Conservation (phyloP, 2,113 vertebrate species). For the Tragelaphus scriptus region DNA sequence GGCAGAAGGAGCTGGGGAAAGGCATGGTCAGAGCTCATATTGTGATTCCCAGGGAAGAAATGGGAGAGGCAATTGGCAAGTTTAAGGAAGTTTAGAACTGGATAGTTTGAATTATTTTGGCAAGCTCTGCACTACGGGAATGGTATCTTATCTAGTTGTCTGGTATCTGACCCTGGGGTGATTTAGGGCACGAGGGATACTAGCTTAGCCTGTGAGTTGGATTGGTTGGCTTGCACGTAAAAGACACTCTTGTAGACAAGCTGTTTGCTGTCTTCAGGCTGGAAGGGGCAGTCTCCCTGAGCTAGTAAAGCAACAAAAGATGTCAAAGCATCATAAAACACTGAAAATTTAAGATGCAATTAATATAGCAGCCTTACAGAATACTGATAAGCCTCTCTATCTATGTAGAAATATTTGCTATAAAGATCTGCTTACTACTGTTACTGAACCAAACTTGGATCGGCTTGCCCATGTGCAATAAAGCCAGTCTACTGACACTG, state of each 20-base stretch:
- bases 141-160: neutral
- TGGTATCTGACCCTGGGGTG: neutral
- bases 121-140: neutral
- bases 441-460: neutral
- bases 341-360: neutral
- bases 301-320: neutral
- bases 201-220: neutral
- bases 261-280: neutral
- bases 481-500: neutral
- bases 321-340: neutral
- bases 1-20: neutral
- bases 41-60: neutral
- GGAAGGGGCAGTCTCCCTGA: neutral
- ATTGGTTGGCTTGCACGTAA: neutral
- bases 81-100: neutral
- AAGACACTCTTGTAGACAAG: neutral
- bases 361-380: neutral
- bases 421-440: neutral
- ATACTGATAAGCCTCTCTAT: neutral
- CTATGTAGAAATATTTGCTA: neutral
- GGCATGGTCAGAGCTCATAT: too few species aligned
- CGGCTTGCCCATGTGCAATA: fast-evolving
- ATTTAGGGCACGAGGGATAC: neutral
- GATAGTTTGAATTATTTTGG: neutral
- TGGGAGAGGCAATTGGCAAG: fast-evolving